Base-by-base conservation (phyloP, 2,113 vertebrate species). In the Coregonus clupeaformis region DNA sequence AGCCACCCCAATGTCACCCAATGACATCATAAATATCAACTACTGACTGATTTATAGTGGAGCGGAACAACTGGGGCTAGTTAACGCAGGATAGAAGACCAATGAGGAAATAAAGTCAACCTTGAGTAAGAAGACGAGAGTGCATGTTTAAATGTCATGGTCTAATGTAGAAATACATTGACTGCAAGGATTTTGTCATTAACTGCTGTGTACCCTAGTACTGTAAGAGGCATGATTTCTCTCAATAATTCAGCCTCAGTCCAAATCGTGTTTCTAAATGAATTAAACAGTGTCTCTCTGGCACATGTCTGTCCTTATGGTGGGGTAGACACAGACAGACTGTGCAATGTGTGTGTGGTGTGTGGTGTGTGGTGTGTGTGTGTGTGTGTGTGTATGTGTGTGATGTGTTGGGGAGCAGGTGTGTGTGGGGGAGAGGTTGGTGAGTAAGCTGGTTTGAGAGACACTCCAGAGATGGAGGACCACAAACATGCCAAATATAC, bases 21-120 rank as follows among this genome's bases (percentile, higher is more conserved):
- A 64, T 83, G 82, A 80, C 72, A 68, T 30, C 30, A 36, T 72
- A 83, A 81, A 86, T 75, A 82, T 57, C 32, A 22, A 18, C 52
- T 76, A 22, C 63, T 49, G 71, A 79, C 45, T 81, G 82, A 88
- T 88, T 82, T 85, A 84, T 74, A 68, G 71, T 32, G 67, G 73
- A 45, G 9, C 42, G 76, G 79, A 81, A 69, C 79, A 6, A 57
- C 45, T 12, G 27, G n/a, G 6, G 69, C 20, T 73, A 29, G 0
- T 74, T 18, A 63, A 49, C 11, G 24, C 52, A 64, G 12, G 45
- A 13, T 68, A 9, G n/a, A 25, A 7, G 67, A 32, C 14, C 18
- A n/a, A 24, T 24, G 57, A 11, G 57, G 9, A 36, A 30, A 20
- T 36, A 42, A 36, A 42, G 1, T 71, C 22, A 57, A 36, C 20